These are phyloP conservation scores for Dipodomys stephensi DNA, from an alignment of 2,113 vertebrate genomes.

Conservation along the genomic window DNA sequence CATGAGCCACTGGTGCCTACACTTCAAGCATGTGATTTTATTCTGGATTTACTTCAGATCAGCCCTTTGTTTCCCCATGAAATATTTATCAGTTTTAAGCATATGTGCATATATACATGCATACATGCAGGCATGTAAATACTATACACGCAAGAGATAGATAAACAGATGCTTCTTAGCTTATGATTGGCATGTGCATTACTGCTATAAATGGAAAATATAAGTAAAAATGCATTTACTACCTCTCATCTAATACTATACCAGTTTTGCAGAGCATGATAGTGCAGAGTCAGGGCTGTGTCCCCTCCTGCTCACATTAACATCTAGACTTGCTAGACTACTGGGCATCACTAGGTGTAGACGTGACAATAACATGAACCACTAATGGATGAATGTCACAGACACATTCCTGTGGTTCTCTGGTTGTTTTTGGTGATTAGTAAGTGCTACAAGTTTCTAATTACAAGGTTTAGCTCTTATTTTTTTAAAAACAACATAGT, in stretches of 20 bases:
- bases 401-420: slow-evolving; percentile 71
- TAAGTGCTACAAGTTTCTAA: slow-evolving; percentile 61
- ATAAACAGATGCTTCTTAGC: not conserved
- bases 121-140: not conserved
- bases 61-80: not conserved
- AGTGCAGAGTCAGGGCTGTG: accelerated
- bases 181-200: no score
- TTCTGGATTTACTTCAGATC: not conserved
- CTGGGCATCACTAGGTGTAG: slow-evolving; percentile 9
- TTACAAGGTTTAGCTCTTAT: slow-evolving; percentile 73
- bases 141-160: not conserved
- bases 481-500: slow-evolving; percentile 32
- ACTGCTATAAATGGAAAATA: not conserved
- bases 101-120: not conserved
- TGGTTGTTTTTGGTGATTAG: slow-evolving; percentile 57
- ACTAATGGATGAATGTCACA: slow-evolving; percentile 61
- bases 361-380: not conserved
- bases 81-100: not conserved
- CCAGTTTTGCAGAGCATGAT: no score
- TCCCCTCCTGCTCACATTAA: not conserved
- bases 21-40: not conserved
- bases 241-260: not conserved
- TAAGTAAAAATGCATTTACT: not conserved
- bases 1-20: no score
- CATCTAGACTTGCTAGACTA: not conserved